Evolutionary conservation across 1,140 invertebrate species (phyloP).

Genomic region (Diprion similis): DNA sequence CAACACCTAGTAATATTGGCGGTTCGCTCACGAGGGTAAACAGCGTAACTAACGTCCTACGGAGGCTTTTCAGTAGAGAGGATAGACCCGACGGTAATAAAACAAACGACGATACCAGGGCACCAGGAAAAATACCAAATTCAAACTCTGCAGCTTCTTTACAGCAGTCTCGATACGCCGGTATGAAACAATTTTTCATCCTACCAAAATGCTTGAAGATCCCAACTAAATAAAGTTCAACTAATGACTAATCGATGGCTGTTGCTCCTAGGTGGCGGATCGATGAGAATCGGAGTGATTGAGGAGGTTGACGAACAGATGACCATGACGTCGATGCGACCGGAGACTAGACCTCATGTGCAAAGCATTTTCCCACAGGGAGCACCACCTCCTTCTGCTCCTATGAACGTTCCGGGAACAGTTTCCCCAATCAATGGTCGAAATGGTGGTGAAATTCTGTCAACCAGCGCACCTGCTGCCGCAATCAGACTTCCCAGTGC

Average conservation of each 20-base stretch:
- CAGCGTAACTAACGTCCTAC: slow-evolving; percentile 76
- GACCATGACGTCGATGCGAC: slow-evolving; percentile 76
- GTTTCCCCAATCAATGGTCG: slow-evolving; percentile 60
- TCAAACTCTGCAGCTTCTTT: slow-evolving; percentile 50
- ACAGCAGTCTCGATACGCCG: slow-evolving; percentile 43
- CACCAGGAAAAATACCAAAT: slow-evolving; percentile 46
- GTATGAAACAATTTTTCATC: slow-evolving; percentile 33
- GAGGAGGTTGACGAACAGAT: slow-evolving; percentile 84
- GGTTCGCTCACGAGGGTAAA: slow-evolving; percentile 74
- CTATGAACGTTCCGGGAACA: slow-evolving; percentile 52
- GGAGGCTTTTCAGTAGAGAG: slow-evolving; percentile 77
- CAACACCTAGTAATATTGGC: slow-evolving; percentile 52
- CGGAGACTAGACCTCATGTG: slow-evolving; percentile 60
- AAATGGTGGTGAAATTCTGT: slow-evolving; percentile 62
- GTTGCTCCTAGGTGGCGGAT: slow-evolving; percentile 55
- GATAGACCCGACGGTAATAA: slow-evolving; percentile 57
- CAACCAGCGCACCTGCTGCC: slow-evolving; percentile 48
- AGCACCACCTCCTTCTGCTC: slow-evolving; percentile 51
- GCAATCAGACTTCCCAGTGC: slow-evolving; percentile 5
- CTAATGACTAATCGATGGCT: slow-evolving; percentile 35
- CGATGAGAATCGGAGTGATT: slow-evolving; percentile 77
- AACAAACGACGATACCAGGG: slow-evolving; percentile 36
- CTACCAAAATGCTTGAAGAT: slow-evolving; percentile 26
- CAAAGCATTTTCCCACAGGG: slow-evolving; percentile 57
- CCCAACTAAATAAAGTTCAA: slow-evolving; percentile 42